Base-by-base conservation (phyloP, 2,888 invertebrate species). In the Amiota minor region DNA sequence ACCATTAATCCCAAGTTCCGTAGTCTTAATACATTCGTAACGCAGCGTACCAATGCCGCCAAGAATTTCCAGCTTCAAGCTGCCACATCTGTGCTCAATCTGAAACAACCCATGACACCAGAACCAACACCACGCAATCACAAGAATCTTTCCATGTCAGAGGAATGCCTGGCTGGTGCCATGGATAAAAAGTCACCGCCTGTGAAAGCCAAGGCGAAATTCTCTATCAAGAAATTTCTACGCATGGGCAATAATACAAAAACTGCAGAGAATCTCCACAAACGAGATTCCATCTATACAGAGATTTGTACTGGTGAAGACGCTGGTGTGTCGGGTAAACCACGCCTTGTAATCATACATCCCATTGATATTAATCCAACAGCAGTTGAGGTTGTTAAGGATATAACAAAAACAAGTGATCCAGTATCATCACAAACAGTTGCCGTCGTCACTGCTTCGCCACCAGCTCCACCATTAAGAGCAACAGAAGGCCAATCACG, bases 331-430 rank as follows among this genome's bases (percentile, higher is more conserved):
- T 75, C 82, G 1, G 90, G 89, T 9, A 95, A 95, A 84, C 94
- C 95, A 2, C 92, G 95, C 16, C 91, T 96, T 35, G 95, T 96
- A 75, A 97, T 97, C 80, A 96, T 97, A 76, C 97, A 97, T 91
- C 97, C 97, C 14, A 91, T 95, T 81, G 96, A 97, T 85, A 92
- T 96, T 75, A 96, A 96, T 88, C 95, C 95, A 47, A 93, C 94
- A 11, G 94, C 92, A 75, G 95, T 96, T 1, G 95, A 96, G 87
- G 95, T 96, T 53, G 92, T 96, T 76, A 93, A 92, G 87, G 92
- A 92, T 78, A 91, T 92, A 71, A 92, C 92, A 50, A 89, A 89
- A 80, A 88, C 89, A 20, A 88, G 74, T 75, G 89, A 89, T 72
- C 59, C 85, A 14, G 89, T 89, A 35, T 76, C 85, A 3, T 81